These are phyloP conservation scores for Collichthys lucidus DNA, from an alignment of 2,113 vertebrate species.

Conservation along the genomic window DNA sequence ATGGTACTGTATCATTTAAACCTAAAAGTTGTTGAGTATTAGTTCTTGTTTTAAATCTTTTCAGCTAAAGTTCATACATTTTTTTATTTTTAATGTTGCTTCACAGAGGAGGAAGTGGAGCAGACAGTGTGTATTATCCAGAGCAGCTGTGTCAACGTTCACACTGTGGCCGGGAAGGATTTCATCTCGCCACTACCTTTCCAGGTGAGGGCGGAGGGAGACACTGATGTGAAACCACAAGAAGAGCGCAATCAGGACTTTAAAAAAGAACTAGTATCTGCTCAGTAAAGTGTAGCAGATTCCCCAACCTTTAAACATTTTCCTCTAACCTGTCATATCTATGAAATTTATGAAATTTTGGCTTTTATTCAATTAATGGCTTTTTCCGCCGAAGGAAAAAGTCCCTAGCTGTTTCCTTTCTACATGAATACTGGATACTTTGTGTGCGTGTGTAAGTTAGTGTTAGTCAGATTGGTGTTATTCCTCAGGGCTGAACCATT, in stretches of 20 bases:
- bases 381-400: not conserved
- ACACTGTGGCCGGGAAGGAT: slow-evolving; percentile 95
- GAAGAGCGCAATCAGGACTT: not conserved
- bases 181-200: slow-evolving; percentile 96
- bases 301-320: not conserved
- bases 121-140: slow-evolving; percentile 94
- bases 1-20: slow-evolving; percentile 80
- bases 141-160: slow-evolving; percentile 93
- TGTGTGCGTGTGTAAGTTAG: not conserved
- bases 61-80: not conserved
- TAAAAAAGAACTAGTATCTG: not conserved
- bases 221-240: not conserved
- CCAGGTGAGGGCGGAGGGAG: slow-evolving; percentile 84
- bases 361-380: too few species aligned
- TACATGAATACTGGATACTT: not conserved
- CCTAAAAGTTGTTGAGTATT: not conserved
- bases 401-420: not conserved
- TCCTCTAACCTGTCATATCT: not conserved
- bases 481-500: slow-evolving; percentile 41
- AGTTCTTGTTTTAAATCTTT: not conserved
- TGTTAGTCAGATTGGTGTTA: not conserved
- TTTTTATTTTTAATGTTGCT: slow-evolving; percentile 21
- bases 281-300: not conserved
- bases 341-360: not conserved
- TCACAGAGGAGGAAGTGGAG: slow-evolving; percentile 81